Base-by-base conservation (phyloP, 2,888 invertebrate genomes). In the Drosophila setosimentum region DNA sequence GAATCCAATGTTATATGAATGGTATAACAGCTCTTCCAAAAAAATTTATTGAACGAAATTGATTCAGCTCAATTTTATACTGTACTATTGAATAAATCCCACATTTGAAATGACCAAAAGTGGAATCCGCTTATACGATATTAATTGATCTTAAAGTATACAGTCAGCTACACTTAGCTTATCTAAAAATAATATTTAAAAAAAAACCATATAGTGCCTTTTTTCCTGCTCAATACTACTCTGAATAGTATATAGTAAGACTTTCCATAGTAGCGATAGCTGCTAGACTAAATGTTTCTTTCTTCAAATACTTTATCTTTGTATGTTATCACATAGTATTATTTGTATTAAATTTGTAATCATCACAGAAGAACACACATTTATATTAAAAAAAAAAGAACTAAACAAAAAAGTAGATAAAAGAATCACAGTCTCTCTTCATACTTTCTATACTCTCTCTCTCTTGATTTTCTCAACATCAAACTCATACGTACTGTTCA, bases 391-490 rank as follows among this genome's bases (percentile, higher is more conserved):
- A 45, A 42, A 11, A 45, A 24, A 5, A 11, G n/a, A 54, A 29
- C 11, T 5, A 54, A 33, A 29, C 24, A 37, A 24, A 63, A 35
- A n/a, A 10, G 35, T 24, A 57, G 13, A 33, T 33, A 30, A 21
- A 57, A 32, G 50, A 59, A 66, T 60, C 77, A 67, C 58, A 64
- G 53, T 69, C 35, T 54, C 51, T 69, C 59, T 70, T 68, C 68
- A 53, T 71, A 65, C 77, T 51, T 64, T 78, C 78, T 73, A 69
- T 79, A 79, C 68, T 69, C 67, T 79, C 72, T 78, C 70, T 79
- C 75, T 73, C 65, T 65, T 68, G 76, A 79, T 73, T 79, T 68
- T 69, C 61, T 76, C 64, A 72, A 51, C 73, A 73, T 62, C 57
- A 80, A 68, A 49, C 63, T 67, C 79, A 73, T 73, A 66, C 72